phyloP scores from a whole-genome alignment of 1,140 invertebrate species.

The Atta colombica region DNA sequence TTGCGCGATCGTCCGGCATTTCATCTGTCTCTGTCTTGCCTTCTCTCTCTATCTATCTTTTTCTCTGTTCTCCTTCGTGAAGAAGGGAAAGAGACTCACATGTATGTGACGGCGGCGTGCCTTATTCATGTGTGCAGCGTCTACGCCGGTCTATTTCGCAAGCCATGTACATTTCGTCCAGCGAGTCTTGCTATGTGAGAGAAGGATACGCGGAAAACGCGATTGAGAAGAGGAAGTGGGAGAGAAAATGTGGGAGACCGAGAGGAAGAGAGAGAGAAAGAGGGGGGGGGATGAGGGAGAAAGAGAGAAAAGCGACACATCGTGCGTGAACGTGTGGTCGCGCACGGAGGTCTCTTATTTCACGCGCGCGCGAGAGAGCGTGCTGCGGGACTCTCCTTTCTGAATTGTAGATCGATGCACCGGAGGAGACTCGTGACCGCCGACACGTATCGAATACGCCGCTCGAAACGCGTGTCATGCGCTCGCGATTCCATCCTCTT shows the following conservation, averaged over 20 bases:
- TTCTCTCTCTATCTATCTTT: neutral
- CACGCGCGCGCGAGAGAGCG: constrained; percentile 59
- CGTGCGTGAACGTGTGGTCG: constrained; percentile 5
- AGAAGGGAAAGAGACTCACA: constrained; percentile 4
- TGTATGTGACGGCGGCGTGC: neutral
- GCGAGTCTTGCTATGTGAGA: neutral
- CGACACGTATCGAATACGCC: constrained; percentile 42
- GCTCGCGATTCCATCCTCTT: neutral
- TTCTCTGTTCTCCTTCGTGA: neutral
- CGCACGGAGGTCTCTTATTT: constrained; percentile 51
- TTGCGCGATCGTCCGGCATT: constrained; percentile 36
- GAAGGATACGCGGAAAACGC: constrained; percentile 16
- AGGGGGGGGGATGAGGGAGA: neutral
- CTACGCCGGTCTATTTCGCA: constrained; percentile 52
- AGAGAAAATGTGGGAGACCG: neutral
- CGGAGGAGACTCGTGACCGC: constrained; percentile 61
- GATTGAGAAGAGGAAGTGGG: neutral
- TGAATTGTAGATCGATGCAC: constrained; percentile 70
- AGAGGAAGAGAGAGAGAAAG: neutral
- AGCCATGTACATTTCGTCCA: constrained; percentile 43
- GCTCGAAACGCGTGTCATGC: constrained; percentile 20
- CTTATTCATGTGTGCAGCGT: constrained; percentile 50
- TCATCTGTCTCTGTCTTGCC: neutral
- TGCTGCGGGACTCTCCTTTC: constrained; percentile 52
- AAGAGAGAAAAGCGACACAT: constrained; percentile 23